A percentile compares a stretch with the other conserved stretches of the same genome.
These are phyloP conservation scores for Hetaerina titia DNA, from an alignment of 2,888 invertebrate species.

Conservation along the genomic window DNA sequence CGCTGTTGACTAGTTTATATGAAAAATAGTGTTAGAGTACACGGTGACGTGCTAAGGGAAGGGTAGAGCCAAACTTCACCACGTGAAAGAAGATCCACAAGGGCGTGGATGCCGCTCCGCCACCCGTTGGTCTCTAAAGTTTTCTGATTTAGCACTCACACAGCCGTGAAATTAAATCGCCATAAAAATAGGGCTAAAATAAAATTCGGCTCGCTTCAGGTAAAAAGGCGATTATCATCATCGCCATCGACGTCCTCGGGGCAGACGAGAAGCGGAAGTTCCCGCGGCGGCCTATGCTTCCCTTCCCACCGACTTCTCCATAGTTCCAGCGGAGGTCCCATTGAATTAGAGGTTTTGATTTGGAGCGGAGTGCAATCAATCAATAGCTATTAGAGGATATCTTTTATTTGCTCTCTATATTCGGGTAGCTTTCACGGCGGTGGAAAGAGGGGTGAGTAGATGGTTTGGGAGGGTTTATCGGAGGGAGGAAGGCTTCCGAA, in stretches of 20 bases:
- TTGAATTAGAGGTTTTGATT: slow-evolving; percentile 1
- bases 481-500: background rate
- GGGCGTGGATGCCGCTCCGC: background rate
- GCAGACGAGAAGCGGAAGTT: too few species aligned
- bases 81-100: background rate
- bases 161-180: slow-evolving; percentile 13
- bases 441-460: background rate
- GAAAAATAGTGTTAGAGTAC: too few species aligned
- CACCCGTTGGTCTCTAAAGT: background rate
- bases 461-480: background rate
- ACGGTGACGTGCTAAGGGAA: background rate
- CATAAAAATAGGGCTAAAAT: background rate
- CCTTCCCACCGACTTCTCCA: background rate
- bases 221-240: background rate
- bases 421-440: background rate
- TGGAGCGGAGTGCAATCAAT: background rate
- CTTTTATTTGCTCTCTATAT: background rate
- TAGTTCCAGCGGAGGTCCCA: background rate
- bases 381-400: background rate
- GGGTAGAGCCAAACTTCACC: background rate
- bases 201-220: background rate
- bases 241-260: too few species aligned
- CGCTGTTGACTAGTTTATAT: too few species aligned
- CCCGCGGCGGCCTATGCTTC: too few species aligned
- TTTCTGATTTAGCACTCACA: background rate